Percentiles rank a stretch among this genome's conserved stretches.
Conservation (phyloP, 1,140 invertebrate genomes). For the Dendrolimus punctatus region DNA sequence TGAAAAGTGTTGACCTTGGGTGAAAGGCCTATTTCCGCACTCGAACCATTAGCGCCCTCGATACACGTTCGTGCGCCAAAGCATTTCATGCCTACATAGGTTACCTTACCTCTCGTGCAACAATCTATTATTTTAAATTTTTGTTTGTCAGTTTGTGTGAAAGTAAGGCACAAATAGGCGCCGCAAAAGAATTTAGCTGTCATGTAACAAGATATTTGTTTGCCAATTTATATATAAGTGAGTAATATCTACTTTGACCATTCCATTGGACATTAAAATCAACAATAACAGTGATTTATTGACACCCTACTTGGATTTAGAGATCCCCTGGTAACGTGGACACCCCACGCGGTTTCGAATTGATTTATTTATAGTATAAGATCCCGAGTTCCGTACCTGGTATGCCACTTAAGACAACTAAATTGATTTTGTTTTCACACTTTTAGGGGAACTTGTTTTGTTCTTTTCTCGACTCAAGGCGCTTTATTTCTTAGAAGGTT, state of each 20-base stretch:
- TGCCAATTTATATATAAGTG: conserved; percentile 1
- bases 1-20: too few relatives aligned
- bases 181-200: too few relatives aligned
- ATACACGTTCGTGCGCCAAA: too few relatives aligned
- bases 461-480: conserved; percentile 1
- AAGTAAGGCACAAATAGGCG: too few relatives aligned
- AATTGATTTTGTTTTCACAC: conserved; percentile 27
- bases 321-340: conserved; percentile 45
- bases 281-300: conserved; percentile 58
- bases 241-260: neutral
- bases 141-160: too few relatives aligned
- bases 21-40: too few relatives aligned
- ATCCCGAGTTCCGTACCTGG: conserved; percentile 36
- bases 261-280: conserved; percentile 24
- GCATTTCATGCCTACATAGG: too few relatives aligned
- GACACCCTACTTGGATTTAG: conserved; percentile 48
- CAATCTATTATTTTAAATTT: too few relatives aligned
- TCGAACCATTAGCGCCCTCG: too few relatives aligned
- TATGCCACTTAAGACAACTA: conserved; percentile 28
- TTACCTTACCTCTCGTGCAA: too few relatives aligned
- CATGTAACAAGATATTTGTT: too few relatives aligned
- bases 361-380: conserved; percentile 54
- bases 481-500: too few relatives aligned
- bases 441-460: conserved; percentile 12
- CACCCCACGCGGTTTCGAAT: conserved; percentile 49